These are phyloP conservation scores for Cnemophilus loriae DNA, from an alignment of 2,113 vertebrate genomes.

Conservation along the genomic window DNA sequence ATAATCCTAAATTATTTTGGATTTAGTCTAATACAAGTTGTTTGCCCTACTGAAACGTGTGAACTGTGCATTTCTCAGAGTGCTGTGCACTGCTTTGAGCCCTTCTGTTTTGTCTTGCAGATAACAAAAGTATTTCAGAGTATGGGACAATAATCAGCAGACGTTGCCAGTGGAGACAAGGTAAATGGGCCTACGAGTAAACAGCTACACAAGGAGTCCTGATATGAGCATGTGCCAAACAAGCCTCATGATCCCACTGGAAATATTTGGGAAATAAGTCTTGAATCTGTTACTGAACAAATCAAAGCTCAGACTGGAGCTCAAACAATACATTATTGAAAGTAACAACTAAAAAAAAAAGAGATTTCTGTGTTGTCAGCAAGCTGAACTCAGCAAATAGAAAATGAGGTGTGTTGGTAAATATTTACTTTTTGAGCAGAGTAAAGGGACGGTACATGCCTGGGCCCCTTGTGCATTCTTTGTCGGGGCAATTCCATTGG, in stretches of 20 bases:
- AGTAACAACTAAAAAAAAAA: not conserved
- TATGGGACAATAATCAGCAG: not conserved
- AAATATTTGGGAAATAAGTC: not conserved
- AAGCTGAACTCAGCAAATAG: not conserved
- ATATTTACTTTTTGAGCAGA: not conserved
- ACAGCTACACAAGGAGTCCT: not conserved
- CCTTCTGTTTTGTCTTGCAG: conserved; percentile 15
- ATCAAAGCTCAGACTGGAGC: not conserved
- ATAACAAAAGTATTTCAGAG: not conserved
- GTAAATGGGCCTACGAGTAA: not conserved
- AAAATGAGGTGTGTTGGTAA: not conserved
- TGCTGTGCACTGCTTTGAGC: not conserved
- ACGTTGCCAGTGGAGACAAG: not conserved
- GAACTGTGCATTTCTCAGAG: not conserved
- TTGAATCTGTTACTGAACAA: not conserved
- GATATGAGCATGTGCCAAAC: not conserved
- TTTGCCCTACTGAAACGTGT: not conserved
- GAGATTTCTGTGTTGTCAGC: not conserved
- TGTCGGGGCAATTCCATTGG: not conserved
- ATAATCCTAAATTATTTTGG: not conserved
- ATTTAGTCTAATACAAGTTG: not conserved
- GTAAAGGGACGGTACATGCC: not conserved
- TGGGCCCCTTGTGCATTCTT: too few relatives aligned
- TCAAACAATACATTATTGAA: not conserved
- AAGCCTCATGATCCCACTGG: not conserved